These are phyloP conservation scores for Arge pagana DNA, from an alignment of 2,888 invertebrate genomes.

Conservation along the genomic window DNA sequence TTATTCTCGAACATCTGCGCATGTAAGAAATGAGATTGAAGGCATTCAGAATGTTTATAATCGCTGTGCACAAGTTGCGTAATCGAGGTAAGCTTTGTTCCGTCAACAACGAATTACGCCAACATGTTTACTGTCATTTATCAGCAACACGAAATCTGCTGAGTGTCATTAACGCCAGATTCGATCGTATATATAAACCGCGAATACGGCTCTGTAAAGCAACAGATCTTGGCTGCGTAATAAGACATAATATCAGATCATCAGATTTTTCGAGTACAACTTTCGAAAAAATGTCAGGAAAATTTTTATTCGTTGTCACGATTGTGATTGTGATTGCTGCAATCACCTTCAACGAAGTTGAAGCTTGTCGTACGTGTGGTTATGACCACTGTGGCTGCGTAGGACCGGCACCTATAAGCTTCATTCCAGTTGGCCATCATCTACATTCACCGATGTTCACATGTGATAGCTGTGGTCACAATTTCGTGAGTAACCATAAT, in stretches of 20 bases:
- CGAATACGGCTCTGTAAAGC: neutral
- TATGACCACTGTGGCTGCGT: conserved; percentile 1
- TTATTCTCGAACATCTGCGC: too few species aligned
- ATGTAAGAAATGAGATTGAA: too few species aligned
- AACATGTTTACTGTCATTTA: too few species aligned
- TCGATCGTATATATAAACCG: conserved; percentile 10
- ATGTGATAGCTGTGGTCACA: conserved; percentile 3
- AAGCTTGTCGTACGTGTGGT: conserved; percentile 29
- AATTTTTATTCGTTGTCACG: conserved; percentile 22
- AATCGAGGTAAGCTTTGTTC: too few species aligned
- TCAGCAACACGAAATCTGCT: conserved; percentile 21
- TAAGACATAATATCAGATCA: too few species aligned
- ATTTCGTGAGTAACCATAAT: conserved; percentile 9
- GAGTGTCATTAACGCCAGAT: conserved; percentile 11
- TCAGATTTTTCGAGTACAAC: too few species aligned
- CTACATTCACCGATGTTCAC: neutral
- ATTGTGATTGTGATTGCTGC: conserved; percentile 22
- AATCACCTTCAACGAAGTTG: conserved; percentile 9
- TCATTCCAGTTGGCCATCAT: neutral
- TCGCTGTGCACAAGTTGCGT: too few species aligned
- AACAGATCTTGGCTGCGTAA: conserved; percentile 1
- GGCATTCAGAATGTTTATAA: too few species aligned
- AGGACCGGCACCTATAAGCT: neutral
- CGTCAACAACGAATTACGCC: too few species aligned
- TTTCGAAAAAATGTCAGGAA: conserved; percentile 24